Percentiles rank a stretch among this genome's conserved stretches.
Evolutionary conservation across 2,113 vertebrate species (phyloP).

Genomic region (Myrmecophaga tridactyla): DNA sequence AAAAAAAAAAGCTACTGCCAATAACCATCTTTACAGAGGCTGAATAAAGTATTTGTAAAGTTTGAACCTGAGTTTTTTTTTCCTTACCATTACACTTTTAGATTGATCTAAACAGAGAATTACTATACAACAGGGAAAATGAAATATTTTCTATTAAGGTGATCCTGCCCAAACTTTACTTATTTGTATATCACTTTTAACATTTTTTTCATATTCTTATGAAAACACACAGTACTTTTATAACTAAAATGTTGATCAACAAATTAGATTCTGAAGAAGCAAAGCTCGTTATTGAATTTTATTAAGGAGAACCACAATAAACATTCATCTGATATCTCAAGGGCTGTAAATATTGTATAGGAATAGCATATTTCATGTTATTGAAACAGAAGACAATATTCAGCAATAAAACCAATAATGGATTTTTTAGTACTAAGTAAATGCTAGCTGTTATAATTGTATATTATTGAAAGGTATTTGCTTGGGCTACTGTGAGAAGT

Average conservation of each 20-base stretch:
- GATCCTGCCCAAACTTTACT: not conserved
- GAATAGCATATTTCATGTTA: not conserved
- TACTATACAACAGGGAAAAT: not conserved
- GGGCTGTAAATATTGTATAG: not conserved
- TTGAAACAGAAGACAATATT: not conserved
- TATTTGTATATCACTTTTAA: not conserved
- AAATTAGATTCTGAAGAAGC: not conserved
- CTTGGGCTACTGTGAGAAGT: not conserved
- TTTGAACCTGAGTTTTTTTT: not conserved
- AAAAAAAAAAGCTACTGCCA: not conserved
- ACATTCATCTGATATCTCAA: not conserved
- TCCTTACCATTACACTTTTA: not conserved
- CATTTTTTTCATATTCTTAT: not conserved
- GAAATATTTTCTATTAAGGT: not conserved
- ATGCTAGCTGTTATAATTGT: not conserved
- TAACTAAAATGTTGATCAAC: slow-evolving; percentile 24
- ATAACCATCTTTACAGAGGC: not conserved
- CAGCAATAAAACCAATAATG: too few relatives aligned
- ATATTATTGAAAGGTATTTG: slow-evolving; percentile 11
- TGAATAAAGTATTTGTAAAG: not conserved
- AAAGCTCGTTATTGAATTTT: not conserved
- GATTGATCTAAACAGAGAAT: not conserved
- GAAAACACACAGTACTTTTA: not conserved
- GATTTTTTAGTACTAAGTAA: not conserved
- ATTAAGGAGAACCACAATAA: not conserved